Conservation (phyloP, 2,888 invertebrate species). For the Carcina quercana region DNA sequence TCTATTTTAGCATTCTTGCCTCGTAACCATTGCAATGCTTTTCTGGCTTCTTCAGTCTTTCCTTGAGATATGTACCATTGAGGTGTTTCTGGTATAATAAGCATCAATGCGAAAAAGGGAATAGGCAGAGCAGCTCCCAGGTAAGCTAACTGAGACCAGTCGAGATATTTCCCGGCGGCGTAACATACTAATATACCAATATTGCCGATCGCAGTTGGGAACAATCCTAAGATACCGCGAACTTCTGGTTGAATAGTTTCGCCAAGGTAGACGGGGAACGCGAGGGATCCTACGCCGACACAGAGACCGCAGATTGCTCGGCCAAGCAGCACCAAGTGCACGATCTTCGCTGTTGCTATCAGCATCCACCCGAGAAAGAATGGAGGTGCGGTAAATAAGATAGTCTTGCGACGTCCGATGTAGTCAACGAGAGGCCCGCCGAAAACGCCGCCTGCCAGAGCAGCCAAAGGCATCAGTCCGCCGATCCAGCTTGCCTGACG, state of each 20-base stretch:
- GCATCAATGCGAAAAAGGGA: slow-evolving; percentile 86
- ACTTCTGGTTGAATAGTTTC: slow-evolving; percentile 95
- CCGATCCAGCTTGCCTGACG: slow-evolving; percentile 90
- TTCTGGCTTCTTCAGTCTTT: slow-evolving; percentile 82
- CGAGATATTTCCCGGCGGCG: slow-evolving; percentile 83
- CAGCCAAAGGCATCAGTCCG: slow-evolving; percentile 90
- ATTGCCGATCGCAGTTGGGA: slow-evolving; percentile 92
- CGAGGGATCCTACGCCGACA: slow-evolving; percentile 90
- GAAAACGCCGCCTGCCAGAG: slow-evolving; percentile 86
- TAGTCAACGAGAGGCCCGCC: slow-evolving; percentile 91
- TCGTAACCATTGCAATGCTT: slow-evolving; percentile 88
- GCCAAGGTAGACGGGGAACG: slow-evolving; percentile 93
- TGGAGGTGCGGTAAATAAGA: slow-evolving; percentile 84
- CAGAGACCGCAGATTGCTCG: slow-evolving; percentile 90
- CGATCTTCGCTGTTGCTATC: slow-evolving; percentile 83
- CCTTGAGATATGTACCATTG: slow-evolving; percentile 91
- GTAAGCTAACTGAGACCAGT: slow-evolving; percentile 89
- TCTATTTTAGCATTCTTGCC: slow-evolving; percentile 86
- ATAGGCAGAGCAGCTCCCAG: slow-evolving; percentile 84
- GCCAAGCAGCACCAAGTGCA: slow-evolving; percentile 84
- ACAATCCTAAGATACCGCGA: slow-evolving; percentile 89
- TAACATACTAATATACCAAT: slow-evolving; percentile 88
- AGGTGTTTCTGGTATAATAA: slow-evolving; percentile 94
- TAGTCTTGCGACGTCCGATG: slow-evolving; percentile 88
- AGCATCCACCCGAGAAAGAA: slow-evolving; percentile 89